These are phyloP conservation scores for Chelon auratus DNA, from an alignment of 2,797 vertebrate genomes.

Conservation along the genomic window DNA sequence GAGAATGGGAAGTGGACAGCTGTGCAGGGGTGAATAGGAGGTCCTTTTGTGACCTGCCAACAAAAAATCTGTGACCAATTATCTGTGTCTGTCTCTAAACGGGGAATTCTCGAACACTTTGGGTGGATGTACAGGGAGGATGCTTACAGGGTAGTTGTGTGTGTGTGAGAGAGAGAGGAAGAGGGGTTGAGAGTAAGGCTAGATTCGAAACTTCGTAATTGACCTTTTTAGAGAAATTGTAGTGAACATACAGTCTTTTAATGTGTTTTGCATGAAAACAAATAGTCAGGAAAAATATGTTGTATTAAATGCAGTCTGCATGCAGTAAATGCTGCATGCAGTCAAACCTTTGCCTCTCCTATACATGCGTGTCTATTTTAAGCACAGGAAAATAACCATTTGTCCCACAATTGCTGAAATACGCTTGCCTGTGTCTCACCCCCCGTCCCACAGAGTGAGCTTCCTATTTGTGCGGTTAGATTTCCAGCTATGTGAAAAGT, in stretches of 20 bases:
- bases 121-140: conserved; percentile 58
- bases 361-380: conserved; percentile 58
- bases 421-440: conserved; percentile 47
- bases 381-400: conserved; percentile 78
- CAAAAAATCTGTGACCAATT: conserved; percentile 89
- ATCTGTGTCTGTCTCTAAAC: conserved; percentile 84
- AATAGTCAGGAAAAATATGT: conserved; percentile 6
- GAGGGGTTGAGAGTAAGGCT: not conserved
- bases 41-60: conserved; percentile 85
- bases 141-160: conserved; percentile 47
- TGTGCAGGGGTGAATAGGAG: conserved; percentile 84
- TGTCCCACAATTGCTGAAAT: conserved; percentile 75
- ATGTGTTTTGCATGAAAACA: not conserved
- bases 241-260: not conserved
- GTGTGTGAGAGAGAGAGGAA: conserved; percentile 15
- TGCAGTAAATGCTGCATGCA: conserved; percentile 8
- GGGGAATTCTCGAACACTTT: conserved; percentile 77
- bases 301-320: conserved; percentile 3
- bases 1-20: conserved; percentile 82
- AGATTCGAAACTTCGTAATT: too few relatives aligned
- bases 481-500: conserved; percentile 80
- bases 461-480: conserved; percentile 81
- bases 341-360: conserved; percentile 42
- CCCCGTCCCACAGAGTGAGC: conserved; percentile 60
- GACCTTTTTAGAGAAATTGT: not conserved